Conservation (phyloP, 2,797 vertebrate species). For the Mormyrus proboscirostris region DNA sequence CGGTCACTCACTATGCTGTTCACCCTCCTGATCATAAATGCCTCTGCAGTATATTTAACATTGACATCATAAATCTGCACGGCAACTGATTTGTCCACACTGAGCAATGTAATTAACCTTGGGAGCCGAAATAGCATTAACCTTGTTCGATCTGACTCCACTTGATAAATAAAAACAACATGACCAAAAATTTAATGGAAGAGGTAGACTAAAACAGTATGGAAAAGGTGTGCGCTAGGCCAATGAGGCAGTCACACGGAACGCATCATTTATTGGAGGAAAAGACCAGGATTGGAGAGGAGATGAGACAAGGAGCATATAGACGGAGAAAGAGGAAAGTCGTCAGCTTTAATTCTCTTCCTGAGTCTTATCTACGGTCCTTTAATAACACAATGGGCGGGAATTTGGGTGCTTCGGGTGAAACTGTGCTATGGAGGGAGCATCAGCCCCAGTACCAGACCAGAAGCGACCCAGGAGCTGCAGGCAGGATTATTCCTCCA, state of each 20-base stretch:
- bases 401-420: background rate
- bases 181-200: background rate
- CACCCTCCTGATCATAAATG: background rate
- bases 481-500: background rate
- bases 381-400: background rate
- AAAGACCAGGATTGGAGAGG: background rate
- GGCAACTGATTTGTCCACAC: background rate
- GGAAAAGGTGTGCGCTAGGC: background rate
- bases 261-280: background rate
- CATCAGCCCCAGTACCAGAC: background rate
- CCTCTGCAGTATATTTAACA: background rate
- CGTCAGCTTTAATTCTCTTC: background rate
- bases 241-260: background rate
- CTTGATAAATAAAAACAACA: background rate
- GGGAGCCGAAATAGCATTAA: background rate
- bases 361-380: background rate
- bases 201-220: background rate
- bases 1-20: background rate
- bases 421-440: background rate
- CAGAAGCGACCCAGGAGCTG: background rate
- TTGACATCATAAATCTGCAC: background rate
- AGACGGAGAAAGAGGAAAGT: background rate
- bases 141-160: background rate
- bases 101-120: constrained; percentile 1
- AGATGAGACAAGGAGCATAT: background rate